Conservation (phyloP, 2,888 invertebrate species). For the Synanthedon andrenaeformis region DNA sequence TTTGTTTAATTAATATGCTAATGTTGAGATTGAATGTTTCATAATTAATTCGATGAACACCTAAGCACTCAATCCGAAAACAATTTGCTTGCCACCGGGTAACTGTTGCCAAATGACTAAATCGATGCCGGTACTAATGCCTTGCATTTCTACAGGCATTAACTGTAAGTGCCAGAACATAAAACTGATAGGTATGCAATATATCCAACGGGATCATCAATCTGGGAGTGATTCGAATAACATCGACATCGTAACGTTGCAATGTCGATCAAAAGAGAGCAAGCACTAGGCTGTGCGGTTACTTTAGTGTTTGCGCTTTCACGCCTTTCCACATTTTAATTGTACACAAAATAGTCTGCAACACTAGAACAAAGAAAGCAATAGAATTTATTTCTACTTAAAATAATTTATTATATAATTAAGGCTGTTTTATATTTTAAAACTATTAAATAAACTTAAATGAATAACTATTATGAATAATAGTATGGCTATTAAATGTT, state of each 20-base stretch:
- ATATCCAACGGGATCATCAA: constrained; percentile 48
- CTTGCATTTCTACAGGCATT: constrained; percentile 57
- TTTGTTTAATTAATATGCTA: neutral
- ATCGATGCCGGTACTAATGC: constrained; percentile 43
- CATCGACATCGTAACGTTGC: constrained; percentile 18
- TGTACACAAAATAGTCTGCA: neutral
- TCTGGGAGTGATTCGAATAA: constrained; percentile 35
- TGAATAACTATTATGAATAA: too few relatives aligned
- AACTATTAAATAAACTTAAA: too few relatives aligned
- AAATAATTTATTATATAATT: too few relatives aligned
- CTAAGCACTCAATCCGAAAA: constrained; percentile 30
- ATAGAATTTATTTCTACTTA: neutral
- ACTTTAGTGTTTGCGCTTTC: constrained; percentile 15
- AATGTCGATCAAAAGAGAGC: constrained; percentile 14
- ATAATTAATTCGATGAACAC: constrained; percentile 25
- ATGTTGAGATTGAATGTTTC: constrained; percentile 1
- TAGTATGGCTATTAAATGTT: too few relatives aligned
- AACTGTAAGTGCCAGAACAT: constrained; percentile 57
- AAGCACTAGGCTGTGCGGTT: constrained; percentile 15
- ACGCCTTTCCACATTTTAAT: constrained; percentile 12
- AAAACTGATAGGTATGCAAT: constrained; percentile 65
- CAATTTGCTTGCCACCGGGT: constrained; percentile 35
- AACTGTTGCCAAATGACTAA: constrained; percentile 24
- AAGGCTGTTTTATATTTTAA: too few relatives aligned
- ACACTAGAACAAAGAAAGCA: constrained; percentile 1